Evolutionary conservation across 2,888 invertebrate species (phyloP), one percentile per base, ranked within the genome.

Genomic region (Chloroclystis v-ata): DNA sequence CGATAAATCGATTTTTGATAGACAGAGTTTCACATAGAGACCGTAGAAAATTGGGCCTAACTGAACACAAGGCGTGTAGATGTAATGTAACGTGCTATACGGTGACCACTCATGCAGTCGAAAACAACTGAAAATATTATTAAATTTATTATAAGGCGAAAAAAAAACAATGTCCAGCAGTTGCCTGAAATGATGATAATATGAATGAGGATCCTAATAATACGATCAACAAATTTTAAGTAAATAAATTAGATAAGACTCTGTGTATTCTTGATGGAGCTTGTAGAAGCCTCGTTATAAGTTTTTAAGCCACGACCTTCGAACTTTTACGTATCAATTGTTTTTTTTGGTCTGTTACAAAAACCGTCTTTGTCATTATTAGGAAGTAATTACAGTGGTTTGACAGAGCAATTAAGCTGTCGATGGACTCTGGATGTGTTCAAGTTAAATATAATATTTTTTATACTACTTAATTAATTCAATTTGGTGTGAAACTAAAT

Each of bases 331-430:
- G 8, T 35, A 16, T 35, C 13, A n/a, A 11, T 11, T 35, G 35
- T 4, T 35, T 35, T 35, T 35, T 13, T 38, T 20, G 5, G 14
- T 13, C 2, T 14, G 8, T 10, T 20, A 11, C 11, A 81, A 80
- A 82, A 58, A 80, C 61, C 49, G 28, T 67, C 71, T 77, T 79
- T 78, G 76, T 80, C 75, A 73, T 77, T 77, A 80, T 78, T 83
- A 83, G 84, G 84, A 85, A 85, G 83, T 82, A 83, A 83, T 85
- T 80, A 83, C 71, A 55, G 53, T 54, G 55, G 68, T 72, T 72
- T 78, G 79, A 73, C 75, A 78, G 69, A 68, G 63, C 74, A 76
- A 81, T 83, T 75, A 78, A 70, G 37, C 65, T 65, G 58, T 59
- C 62, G 70, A 75, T 71, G 65, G 56, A 38, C 32, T n/a, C 74